Base-by-base conservation (phyloP, 2,888 invertebrate genomes). In the Tanypteryx hageni region DNA sequence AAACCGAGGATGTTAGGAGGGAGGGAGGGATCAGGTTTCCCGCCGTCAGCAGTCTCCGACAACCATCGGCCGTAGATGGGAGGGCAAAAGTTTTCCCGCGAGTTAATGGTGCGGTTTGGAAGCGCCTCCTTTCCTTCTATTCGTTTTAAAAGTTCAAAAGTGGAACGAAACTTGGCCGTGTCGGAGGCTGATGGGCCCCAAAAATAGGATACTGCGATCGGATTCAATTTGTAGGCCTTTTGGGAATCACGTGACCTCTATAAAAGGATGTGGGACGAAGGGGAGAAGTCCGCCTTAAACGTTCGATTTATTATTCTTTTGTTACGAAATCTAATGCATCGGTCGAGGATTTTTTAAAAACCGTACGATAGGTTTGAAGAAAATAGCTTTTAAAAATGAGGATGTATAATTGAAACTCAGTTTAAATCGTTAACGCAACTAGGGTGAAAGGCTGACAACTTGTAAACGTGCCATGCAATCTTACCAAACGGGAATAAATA, bases 21-120 rank as follows among this genome's bases (percentile, higher is more conserved):
- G 44, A 3, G 44, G 44, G n/a, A 64, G 76, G 76, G 76, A 27
- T 76, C 44, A 27, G 16, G 14, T 22, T 76, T 22, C 22, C 22
- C 27, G 22, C 76, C 76, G 76, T 76, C 76, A 68, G 68, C 68
- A n/a, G 68, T 22, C n/a, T n/a, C 68, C 22, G 68, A 68, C 68
- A 18, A 22, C 68, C 68, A 76, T 76, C 76, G 76, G 22, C 76
- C 76, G 5, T 44, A 44, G 44, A 44, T 44, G 44, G 44, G 22
- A 76, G 76, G 22, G 27, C 27, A 76, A 76, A 76, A 76, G 10
- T 76, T 76, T 76, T 18, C 76, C 76, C 76, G 68, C 68, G 68
- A 68, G 68, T 76, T 76, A 76, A 76, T 76, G 76, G 76, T 76
- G 22, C n/a, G 68, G 68, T 68, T 68, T 68, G 10, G n/a, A 22